A percentile compares a stretch with the other conserved stretches of the same genome.
Conservation (phyloP, 2,888 invertebrate species). For the Chaitophorus viminalis region DNA sequence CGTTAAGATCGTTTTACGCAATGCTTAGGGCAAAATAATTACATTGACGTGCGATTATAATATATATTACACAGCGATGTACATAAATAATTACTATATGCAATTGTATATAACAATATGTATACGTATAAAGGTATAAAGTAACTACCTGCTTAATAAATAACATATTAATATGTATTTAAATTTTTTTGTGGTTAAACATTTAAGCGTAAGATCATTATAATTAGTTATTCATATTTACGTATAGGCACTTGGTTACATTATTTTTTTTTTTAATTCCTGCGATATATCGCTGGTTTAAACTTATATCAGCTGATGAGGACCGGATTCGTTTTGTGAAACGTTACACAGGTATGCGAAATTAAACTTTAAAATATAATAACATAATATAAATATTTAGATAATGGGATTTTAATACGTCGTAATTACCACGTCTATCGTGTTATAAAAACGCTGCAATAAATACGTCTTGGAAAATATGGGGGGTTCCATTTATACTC, state of each 20-base stretch:
- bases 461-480: neutral
- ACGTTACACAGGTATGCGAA: conserved; percentile 10
- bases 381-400: neutral
- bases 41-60: neutral
- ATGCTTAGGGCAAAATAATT: neutral
- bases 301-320: conserved; percentile 7
- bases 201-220: neutral
- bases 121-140: neutral
- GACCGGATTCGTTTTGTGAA: conserved; percentile 27
- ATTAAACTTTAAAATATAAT: conserved; percentile 22
- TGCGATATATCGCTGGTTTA: neutral
- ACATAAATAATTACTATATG: neutral
- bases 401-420: conserved; percentile 29
- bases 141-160: neutral
- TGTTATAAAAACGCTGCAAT: conserved; percentile 25
- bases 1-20: neutral
- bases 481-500: conserved; percentile 12
- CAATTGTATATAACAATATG: conserved; percentile 8
- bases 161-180: neutral
- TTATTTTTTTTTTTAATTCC: neutral
- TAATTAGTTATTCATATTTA: conserved; percentile 22
- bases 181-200: neutral
- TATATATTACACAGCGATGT: neutral
- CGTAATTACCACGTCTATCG: conserved; percentile 7
- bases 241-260: neutral